A percentile compares a stretch with the other conserved stretches of the same genome.
Evolutionary conservation across 2,113 vertebrate genomes (phyloP).

Genomic region (Malurus alboscapulatus): DNA sequence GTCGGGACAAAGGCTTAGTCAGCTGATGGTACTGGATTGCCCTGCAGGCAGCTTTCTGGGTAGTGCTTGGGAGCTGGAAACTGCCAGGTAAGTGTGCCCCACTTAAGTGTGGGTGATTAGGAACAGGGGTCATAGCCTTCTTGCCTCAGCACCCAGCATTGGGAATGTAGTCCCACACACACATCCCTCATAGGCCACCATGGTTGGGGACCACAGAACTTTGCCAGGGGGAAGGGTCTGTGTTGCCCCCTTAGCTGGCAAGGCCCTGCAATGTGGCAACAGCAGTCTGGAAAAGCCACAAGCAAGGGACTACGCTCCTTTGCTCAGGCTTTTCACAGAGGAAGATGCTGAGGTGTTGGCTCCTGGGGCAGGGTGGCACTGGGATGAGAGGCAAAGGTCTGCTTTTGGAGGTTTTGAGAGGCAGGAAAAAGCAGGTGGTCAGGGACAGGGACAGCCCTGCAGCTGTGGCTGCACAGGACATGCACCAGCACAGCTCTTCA

Average conservation of each 20-base stretch:
- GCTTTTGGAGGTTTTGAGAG: background rate
- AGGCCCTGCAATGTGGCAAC: fast-evolving
- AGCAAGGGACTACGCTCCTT: background rate
- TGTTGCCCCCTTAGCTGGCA: background rate
- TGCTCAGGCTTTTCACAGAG: background rate
- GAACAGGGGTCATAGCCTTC: background rate
- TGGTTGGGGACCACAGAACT: background rate
- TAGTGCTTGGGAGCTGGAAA: background rate
- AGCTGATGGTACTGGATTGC: background rate
- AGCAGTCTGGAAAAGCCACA: fast-evolving
- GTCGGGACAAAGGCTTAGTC: background rate
- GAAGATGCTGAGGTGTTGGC: background rate
- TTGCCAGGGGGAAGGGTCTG: fast-evolving
- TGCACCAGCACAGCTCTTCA: background rate
- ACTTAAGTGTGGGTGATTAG: background rate
- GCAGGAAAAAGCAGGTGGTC: background rate
- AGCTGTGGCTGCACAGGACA: background rate
- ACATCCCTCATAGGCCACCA: fast-evolving
- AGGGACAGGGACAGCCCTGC: background rate
- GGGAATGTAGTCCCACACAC: too few relatives aligned
- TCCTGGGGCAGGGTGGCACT: background rate
- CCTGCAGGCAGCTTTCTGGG: background rate
- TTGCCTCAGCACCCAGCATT: background rate
- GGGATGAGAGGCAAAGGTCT: background rate
- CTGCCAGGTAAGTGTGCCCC: background rate